Evolutionary conservation across 2,113 vertebrate genomes (phyloP), one percentile per base, ranked within the genome.

Genomic region (Eleginops maclovinus): DNA sequence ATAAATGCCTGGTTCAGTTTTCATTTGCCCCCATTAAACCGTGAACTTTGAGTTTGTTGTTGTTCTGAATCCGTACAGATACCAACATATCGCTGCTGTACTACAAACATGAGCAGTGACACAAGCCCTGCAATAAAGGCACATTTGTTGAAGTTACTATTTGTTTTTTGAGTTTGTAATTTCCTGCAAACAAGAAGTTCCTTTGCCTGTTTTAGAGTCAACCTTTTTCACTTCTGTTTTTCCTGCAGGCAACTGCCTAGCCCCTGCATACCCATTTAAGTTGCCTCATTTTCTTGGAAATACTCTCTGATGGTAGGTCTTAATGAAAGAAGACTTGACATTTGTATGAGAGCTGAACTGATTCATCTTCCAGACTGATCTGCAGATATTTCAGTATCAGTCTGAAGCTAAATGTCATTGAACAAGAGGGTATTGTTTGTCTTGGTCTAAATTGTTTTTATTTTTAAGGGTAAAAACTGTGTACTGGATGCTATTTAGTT

Each of bases 11-110:
- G 51, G 73, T 80, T 87, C 72, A 16, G 68, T 85, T 86, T 87
- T 87, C 59, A 69, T 85, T 91, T 86, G 80, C 88, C 70, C 66
- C 69, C 65, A 80, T 81, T 87, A 79, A 86, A 87, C 56, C 13
- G 4, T 85, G 46, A 85, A 83, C 70, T 87, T 86, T 44, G 49
- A 75, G 41, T 46, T 64, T 62, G 72, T 87, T 72, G n/a, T 73
- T 54, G 81, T 88, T 82, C 51, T 77, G 31, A 84, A 26, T 24
- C 8, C 63, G 70, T 78, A 83, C 60, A 69, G 26, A 56, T 16
- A 21, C 58, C 13, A 24, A 72, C 7, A 36, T 17, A 22, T 46
- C 9, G 1, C 50, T 26, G 50, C 36, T 41, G 31, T 41, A 2
- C 46, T 22, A 16, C 21, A 50, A 58, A 63, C 22, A 24, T 15